Evolutionary conservation across 92 coral and sea anemone species (phyloP).

Genomic region (Zoanthus solanderi): DNA sequence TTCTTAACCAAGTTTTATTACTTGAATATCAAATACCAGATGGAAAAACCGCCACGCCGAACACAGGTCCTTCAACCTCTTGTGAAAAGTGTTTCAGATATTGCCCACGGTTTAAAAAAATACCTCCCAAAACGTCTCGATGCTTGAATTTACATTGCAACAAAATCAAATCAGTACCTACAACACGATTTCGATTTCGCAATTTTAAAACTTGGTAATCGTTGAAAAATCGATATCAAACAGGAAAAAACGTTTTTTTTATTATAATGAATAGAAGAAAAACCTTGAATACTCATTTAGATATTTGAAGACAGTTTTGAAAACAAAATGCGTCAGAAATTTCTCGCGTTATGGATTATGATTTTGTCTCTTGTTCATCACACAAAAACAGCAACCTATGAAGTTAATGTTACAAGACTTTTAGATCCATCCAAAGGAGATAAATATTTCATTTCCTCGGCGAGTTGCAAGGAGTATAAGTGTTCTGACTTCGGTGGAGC

Average conservation of each 20-base stretch:
- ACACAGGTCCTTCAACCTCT: too few species aligned
- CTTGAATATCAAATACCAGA: too few species aligned
- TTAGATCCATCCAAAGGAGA: background rate
- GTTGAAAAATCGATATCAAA: background rate
- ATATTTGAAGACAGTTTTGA: background rate
- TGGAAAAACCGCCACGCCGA: too few species aligned
- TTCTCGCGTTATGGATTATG: background rate
- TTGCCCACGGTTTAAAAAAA: too few species aligned
- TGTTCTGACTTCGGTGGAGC: conserved; percentile 7
- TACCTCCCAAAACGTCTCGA: too few species aligned
- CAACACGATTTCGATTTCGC: background rate
- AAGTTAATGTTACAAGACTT: background rate
- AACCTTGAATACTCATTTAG: background rate
- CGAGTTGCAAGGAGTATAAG: background rate
- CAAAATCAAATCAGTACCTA: background rate
- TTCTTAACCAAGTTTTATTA: too few species aligned
- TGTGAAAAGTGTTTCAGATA: too few species aligned
- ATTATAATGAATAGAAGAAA: background rate
- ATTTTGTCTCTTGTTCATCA: background rate
- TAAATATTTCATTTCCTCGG: background rate
- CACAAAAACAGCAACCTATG: background rate
- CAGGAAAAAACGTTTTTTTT: background rate
- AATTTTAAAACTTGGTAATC: background rate
- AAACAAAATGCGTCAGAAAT: background rate
- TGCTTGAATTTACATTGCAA: too few species aligned